Conservation (phyloP, 2,113 vertebrate species). For the Paratilapia polleni region DNA sequence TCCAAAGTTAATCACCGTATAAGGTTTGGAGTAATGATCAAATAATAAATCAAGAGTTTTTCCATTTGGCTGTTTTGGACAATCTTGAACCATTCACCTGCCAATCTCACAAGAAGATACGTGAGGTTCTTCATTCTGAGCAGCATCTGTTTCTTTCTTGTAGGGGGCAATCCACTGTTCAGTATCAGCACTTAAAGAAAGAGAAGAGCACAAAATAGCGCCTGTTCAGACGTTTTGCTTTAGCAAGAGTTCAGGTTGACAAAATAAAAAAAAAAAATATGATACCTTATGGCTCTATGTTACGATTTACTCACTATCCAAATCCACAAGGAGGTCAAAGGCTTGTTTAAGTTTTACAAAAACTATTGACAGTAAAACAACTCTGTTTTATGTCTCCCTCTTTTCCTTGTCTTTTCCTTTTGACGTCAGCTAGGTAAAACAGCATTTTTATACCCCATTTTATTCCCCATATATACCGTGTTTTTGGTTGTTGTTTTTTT, state of each 20-base stretch:
- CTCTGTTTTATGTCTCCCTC: background rate
- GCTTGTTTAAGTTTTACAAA: background rate
- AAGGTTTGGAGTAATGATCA: background rate
- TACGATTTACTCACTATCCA: background rate
- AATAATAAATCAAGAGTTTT: background rate
- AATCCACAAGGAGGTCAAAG: background rate
- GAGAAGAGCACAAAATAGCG: background rate
- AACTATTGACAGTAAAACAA: background rate
- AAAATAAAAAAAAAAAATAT: too few relatives aligned
- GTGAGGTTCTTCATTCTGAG: background rate
- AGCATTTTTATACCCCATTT: background rate
- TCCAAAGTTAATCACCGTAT: background rate
- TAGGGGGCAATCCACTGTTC: background rate
- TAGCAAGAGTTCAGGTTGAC: background rate
- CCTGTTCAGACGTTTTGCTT: background rate
- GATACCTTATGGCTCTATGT: background rate
- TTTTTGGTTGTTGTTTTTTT: background rate
- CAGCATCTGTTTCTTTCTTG: background rate
- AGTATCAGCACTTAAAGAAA: background rate
- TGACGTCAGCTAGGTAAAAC: background rate
- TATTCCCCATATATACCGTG: background rate
- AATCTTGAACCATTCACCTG: too few relatives aligned
- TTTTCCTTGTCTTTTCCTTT: background rate
- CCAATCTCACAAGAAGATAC: too few relatives aligned
- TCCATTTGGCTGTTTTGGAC: background rate